Conservation (phyloP, 1,140 invertebrate species). For the Uloborus diversus region DNA sequence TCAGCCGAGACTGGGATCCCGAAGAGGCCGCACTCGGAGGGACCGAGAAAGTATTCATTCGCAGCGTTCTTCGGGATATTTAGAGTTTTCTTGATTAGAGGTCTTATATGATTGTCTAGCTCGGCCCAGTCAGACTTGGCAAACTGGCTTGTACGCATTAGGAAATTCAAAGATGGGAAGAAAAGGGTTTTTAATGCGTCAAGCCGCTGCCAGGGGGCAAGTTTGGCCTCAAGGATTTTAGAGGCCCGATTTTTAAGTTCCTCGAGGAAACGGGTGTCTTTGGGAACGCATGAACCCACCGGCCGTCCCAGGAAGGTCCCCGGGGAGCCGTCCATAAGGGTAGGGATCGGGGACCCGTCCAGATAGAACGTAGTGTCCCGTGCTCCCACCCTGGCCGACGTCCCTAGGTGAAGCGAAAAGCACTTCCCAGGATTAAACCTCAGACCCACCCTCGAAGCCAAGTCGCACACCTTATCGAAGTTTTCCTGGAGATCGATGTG, state of each 20-base stretch:
- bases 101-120: neutral
- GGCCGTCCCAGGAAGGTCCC: too few species aligned
- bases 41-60: neutral
- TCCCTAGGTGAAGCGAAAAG: neutral
- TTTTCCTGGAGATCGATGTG: neutral
- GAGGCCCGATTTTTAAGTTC: too few species aligned
- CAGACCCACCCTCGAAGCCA: neutral
- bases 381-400: too few species aligned
- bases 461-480: neutral
- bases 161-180: neutral
- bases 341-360: too few species aligned
- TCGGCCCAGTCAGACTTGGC: neutral
- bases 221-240: too few species aligned
- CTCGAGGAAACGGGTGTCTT: too few species aligned
- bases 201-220: neutral
- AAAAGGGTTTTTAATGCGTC: neutral
- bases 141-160: neutral
- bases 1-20: neutral
- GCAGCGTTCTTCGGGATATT: neutral
- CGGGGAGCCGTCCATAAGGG: too few species aligned
- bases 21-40: neutral
- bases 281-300: too few species aligned
- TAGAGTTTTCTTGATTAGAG: neutral
- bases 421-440: neutral
- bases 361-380: too few species aligned